Conservation (phyloP, 2,113 vertebrate species). For the Pionites leucogaster region DNA sequence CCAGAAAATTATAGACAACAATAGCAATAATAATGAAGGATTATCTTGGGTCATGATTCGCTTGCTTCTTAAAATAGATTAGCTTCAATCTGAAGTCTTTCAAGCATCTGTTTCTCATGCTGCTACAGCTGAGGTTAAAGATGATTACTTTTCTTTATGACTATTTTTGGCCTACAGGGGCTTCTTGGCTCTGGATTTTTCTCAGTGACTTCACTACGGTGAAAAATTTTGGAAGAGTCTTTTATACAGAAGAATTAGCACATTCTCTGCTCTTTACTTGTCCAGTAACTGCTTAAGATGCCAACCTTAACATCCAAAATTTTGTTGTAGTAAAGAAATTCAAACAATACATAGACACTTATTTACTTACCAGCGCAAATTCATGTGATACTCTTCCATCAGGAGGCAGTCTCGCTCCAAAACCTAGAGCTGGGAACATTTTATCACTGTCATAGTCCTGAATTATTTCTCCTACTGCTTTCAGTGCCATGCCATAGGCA, state of each 20-base stretch:
- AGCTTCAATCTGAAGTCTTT: not conserved
- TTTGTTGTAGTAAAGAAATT: not conserved
- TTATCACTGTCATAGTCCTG: slow-evolving; percentile 99
- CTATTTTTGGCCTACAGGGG: not conserved
- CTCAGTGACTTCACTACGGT: not conserved
- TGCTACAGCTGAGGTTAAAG: not conserved
- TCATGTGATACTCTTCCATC: slow-evolving; percentile 96
- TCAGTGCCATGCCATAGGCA: slow-evolving; percentile 95
- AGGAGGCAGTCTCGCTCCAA: slow-evolving; percentile 95
- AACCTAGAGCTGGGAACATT: slow-evolving; percentile 98
- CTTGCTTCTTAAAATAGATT: not conserved
- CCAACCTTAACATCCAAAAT: not conserved
- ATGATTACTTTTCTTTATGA: not conserved
- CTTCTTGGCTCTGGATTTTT: not conserved
- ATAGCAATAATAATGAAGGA: not conserved
- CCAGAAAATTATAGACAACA: not conserved
- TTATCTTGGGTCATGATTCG: not conserved
- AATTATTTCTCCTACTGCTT: slow-evolving; percentile 96
- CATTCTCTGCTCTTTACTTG: not conserved
- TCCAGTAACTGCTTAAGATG: not conserved
- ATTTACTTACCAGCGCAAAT: slow-evolving; percentile 90
- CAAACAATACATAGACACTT: not conserved
- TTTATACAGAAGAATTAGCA: not conserved
- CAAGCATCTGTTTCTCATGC: not conserved
- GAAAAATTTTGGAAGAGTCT: not conserved